Evolutionary conservation across 2,888 invertebrate genomes (phyloP).

Genomic region (Netelia melanura): DNA sequence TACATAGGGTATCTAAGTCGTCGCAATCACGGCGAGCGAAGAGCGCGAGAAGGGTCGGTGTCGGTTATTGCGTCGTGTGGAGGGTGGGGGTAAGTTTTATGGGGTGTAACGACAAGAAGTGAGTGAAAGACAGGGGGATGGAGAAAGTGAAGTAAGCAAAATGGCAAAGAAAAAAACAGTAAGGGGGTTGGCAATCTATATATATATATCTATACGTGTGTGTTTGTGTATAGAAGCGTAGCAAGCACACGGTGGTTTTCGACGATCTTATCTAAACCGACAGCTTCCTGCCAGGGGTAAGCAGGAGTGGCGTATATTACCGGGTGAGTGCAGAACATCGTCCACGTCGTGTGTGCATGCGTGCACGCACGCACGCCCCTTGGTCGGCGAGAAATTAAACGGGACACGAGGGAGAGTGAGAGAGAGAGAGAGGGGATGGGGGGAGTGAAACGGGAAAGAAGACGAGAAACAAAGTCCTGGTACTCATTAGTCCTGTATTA

Average conservation of each 20-base stretch:
- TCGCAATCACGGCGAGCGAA: constrained; percentile 72
- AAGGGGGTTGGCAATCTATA: constrained; percentile 41
- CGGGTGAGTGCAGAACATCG: constrained; percentile 34
- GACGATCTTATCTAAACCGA: constrained; percentile 83
- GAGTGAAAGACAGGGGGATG: constrained; percentile 22
- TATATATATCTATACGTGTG: background rate
- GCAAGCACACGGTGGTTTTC: constrained; percentile 69
- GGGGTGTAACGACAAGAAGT: constrained; percentile 80
- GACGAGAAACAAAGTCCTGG: constrained; percentile 52
- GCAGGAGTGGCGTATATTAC: constrained; percentile 58
- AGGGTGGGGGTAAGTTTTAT: constrained; percentile 78
- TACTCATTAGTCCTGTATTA: constrained; percentile 58
- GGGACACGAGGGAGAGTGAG: constrained; percentile 62
- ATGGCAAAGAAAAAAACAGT: constrained; percentile 42
- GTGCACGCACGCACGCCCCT: constrained; percentile 69
- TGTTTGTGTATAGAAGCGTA: background rate
- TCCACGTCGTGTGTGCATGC: constrained; percentile 70
- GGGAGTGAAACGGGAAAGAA: constrained; percentile 58
- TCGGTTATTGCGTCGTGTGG: constrained; percentile 77
- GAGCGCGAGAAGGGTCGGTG: constrained; percentile 76
- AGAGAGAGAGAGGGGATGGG: background rate
- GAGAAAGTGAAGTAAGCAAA: constrained; percentile 18
- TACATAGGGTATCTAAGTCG: constrained; percentile 26
- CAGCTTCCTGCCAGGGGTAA: constrained; percentile 79
- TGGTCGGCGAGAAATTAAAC: constrained; percentile 73